These are phyloP conservation scores for Rhagoletis zephyria DNA, from an alignment of 1,140 invertebrate species.

Conservation along the genomic window DNA sequence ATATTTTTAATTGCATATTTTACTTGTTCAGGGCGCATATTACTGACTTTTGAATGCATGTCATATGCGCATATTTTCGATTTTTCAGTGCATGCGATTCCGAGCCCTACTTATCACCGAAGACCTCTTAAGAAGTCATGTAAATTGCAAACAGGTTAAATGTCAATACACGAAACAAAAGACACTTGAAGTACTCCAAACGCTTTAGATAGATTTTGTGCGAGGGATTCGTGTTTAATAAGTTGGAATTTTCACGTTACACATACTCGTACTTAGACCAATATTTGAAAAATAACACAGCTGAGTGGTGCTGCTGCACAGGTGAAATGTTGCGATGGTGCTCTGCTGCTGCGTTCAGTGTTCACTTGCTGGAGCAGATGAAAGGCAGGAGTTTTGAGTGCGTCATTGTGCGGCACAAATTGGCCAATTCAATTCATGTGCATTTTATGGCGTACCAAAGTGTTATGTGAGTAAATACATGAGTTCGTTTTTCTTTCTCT, in stretches of 20 bases:
- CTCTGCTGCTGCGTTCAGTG: background rate
- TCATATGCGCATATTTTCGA: no score
- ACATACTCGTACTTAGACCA: background rate
- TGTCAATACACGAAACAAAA: background rate
- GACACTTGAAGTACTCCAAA: background rate
- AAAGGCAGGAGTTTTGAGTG: background rate
- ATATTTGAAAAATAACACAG: constrained; percentile 10
- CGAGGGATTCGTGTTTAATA: background rate
- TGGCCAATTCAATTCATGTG: constrained; percentile 5
- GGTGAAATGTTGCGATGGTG: background rate
- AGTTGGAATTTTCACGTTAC: background rate
- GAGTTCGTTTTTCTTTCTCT: background rate
- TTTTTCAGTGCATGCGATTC: no score
- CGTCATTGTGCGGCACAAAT: constrained; percentile 41
- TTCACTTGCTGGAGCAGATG: background rate
- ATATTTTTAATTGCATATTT: no score
- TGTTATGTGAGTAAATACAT: background rate
- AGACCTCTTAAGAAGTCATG: background rate
- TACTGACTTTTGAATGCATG: no score
- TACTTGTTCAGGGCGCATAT: no score
- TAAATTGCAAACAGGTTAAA: constrained; percentile 11
- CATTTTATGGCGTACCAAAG: background rate
- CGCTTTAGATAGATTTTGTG: background rate
- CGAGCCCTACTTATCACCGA: no score
- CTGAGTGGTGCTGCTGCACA: background rate